Percentiles rank a stretch among this genome's conserved stretches.
These are phyloP conservation scores for Euglossa dilemma DNA, from an alignment of 1,140 invertebrate species.

Conservation along the genomic window DNA sequence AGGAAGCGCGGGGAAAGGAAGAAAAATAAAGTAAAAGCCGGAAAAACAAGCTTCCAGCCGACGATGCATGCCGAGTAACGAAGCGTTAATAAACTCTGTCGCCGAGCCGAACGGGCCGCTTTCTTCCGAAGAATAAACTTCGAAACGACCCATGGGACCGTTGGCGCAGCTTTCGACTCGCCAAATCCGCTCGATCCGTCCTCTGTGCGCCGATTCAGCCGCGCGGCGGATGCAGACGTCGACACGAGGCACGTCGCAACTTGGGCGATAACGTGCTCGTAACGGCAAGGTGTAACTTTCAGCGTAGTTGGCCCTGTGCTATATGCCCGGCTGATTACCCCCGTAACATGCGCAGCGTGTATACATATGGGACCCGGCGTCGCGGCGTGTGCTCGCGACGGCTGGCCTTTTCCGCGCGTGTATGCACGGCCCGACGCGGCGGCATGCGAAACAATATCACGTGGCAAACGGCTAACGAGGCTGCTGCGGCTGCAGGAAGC, in stretches of 20 bases:
- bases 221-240: not conserved
- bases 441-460: conserved; percentile 55
- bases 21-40: not conserved
- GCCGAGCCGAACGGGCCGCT: too few relatives aligned
- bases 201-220: not conserved
- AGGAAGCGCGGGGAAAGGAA: not conserved
- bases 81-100: conserved; percentile 35
- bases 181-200: not conserved
- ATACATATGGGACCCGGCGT: not conserved
- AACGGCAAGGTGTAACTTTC: conserved; percentile 57
- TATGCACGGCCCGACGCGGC: not conserved
- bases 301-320: conserved; percentile 19
- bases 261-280: conserved; percentile 58
- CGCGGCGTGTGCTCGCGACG: too few relatives aligned
- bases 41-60: not conserved
- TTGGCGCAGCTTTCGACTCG: too few relatives aligned
- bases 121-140: conserved; percentile 13
- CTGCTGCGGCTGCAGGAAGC: conserved; percentile 62
- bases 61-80: not conserved
- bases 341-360: not conserved
- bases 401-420: not conserved
- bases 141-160: not conserved
- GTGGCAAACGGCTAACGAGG: conserved; percentile 65
- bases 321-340: conserved; percentile 17
- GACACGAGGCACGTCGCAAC: conserved; percentile 38